Conservation (phyloP, 1,140 invertebrate species). For the Drusus annulatus region DNA sequence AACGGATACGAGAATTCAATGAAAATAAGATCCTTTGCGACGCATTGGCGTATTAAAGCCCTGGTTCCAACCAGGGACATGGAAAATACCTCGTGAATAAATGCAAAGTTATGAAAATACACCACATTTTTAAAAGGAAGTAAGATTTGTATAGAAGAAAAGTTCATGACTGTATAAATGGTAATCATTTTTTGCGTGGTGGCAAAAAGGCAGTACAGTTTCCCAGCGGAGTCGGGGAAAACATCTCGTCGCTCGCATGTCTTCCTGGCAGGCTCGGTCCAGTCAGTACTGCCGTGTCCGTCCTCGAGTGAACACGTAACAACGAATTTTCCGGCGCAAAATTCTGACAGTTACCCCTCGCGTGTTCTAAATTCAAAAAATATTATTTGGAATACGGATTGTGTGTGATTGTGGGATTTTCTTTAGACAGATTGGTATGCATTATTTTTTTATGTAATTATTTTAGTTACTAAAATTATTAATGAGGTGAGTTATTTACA, state of each 20-base stretch:
- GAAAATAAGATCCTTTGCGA: no score
- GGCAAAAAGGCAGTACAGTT: not conserved
- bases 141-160: no score
- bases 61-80: no score
- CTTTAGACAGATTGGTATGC: conserved; percentile 12
- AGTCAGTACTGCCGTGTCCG: conserved; percentile 51
- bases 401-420: conserved; percentile 29
- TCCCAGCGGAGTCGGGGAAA: conserved; percentile 29
- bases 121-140: no score
- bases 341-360: not conserved
- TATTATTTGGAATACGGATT: conserved; percentile 14
- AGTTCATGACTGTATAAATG: no score
- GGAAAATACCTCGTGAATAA: no score
- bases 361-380: conserved; percentile 33
- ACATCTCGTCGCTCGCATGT: conserved; percentile 51
- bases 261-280: conserved; percentile 43
- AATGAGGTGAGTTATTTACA: no score
- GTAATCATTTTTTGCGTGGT: no score
- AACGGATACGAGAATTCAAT: no score
- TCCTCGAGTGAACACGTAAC: conserved; percentile 15
- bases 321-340: not conserved
- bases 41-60: no score
- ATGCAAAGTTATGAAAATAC: no score
- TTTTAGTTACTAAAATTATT: no score
- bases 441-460: not conserved